Base-by-base conservation (phyloP, 2,797 vertebrate genomes). In the Tamandua tetradactyla region DNA sequence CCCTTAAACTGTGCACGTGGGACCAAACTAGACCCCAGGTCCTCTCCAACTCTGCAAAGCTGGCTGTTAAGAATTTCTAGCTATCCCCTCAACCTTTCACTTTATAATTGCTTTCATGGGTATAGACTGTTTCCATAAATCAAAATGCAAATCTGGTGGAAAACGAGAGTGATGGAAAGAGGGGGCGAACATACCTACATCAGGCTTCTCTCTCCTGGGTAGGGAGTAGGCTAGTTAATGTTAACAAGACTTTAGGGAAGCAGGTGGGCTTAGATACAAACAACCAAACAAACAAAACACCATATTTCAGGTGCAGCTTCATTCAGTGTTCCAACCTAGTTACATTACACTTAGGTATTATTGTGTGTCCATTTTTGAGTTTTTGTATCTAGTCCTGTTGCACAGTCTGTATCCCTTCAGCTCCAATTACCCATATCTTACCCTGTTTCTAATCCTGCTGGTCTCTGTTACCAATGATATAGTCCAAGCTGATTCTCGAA, bases 241-340 rank as follows among this genome's bases (percentile, higher is more conserved):
- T 17, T 2, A n/a, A 40, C 12, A 66, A 86, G 92, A 52, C 55
- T 35, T 15, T 55, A 64, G 61, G 61, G 61, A 93, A 81, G 76
- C 72, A 93, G 80, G 95, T 76, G 72, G 9, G 47, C 71, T 89
- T 74, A n/a, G n/a, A n/a, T n/a, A n/a, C n/a, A n/a, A n/a, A n/a
- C n/a, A n/a, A n/a, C n/a, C n/a, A n/a, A n/a, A n/a, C n/a, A n/a
- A n/a, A n/a, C n/a, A n/a, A n/a, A n/a, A n/a, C n/a, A n/a, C n/a
- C n/a, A n/a, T n/a, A n/a, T n/a, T n/a, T n/a, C n/a, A n/a, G n/a
- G n/a, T n/a, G n/a, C n/a, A n/a, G n/a, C n/a, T n/a, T n/a, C n/a
- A n/a, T n/a, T n/a, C n/a, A n/a, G n/a, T n/a, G n/a, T n/a, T n/a
- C n/a, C n/a, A n/a, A n/a, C n/a, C n/a, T n/a, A n/a, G n/a, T n/a